Evolutionary conservation across 2,113 vertebrate species (phyloP).

Genomic region (Rostratula benghalensis): DNA sequence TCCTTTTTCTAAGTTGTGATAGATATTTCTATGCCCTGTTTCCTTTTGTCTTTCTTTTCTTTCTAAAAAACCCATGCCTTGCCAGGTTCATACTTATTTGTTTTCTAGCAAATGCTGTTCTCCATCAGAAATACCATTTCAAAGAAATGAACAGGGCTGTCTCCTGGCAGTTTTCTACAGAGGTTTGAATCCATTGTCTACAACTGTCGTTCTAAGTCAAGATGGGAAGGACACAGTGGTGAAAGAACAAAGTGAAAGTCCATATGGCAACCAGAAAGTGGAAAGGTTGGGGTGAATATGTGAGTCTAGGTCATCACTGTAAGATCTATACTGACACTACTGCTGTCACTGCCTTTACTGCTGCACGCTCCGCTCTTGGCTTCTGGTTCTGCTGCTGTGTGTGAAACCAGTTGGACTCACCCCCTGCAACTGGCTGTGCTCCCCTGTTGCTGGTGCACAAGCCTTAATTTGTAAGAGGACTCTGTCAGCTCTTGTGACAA

Average conservation of each 20-base stretch:
- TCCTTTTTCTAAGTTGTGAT: neutral
- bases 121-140: neutral
- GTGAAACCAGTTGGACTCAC: neutral
- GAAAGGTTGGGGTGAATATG: neutral
- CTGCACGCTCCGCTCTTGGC: neutral
- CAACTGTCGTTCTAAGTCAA: neutral
- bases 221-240: neutral
- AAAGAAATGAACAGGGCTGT: neutral
- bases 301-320: neutral
- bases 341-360: neutral
- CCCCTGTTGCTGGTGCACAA: neutral
- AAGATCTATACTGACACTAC: rapidly evolving
- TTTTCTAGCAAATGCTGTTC: neutral
- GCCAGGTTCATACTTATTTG: neutral
- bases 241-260: neutral
- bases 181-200: neutral
- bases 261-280: neutral
- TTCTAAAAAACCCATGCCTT: neutral
- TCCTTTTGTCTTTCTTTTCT: neutral
- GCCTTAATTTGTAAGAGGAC: neutral
- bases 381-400: neutral
- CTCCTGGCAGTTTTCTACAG: neutral
- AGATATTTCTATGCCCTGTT: neutral
- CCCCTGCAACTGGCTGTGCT: neutral
- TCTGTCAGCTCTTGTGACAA: neutral